Evolutionary conservation across 2,888 invertebrate species (phyloP), one percentile per base, ranked within the genome.

Genomic region (Elmis aenea): DNA sequence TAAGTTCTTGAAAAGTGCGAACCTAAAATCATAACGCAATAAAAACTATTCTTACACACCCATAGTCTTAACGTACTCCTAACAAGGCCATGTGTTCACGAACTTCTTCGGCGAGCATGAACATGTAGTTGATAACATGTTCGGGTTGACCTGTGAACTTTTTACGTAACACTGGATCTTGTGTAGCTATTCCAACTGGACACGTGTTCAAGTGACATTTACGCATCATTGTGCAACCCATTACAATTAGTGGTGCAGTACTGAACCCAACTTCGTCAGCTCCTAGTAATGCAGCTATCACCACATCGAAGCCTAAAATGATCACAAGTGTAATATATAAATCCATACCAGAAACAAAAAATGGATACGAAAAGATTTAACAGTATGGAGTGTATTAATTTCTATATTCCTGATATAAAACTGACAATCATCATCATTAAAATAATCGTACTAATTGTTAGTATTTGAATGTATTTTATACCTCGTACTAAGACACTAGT

Each of bases 161-260:
- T 67, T 90, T 88, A 13, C 99, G 76, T 28, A 99, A 73, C 8
- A 85, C 77, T 0, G 97, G 97, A 73, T 99, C 99, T 69, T 97
- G 99, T 0, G 99, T 99, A 1, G 97, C 97, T 58, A 99, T 90
- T 43, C 99, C 99, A 41, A 99, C 99, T 0, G 99, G 99, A 52
- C 99, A 99, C 4, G 97, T 99, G 70, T 99, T 99, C 54, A 99
- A 72, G 67, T 99, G 99, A 60, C 99, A 99, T 67, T 99, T 99
- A 38, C 99, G 78, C 99, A 99, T 99, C 99, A 99, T 99, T 1
- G 96, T 99, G 62, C 99, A 99, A 2, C 99, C 99, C 69, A 99
- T 81, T 2, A 90, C 94, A 59, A 99, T 96, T 31, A 99, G 75
- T 0, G 99, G 97, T 2, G 96, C 97, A 1, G 99, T 99, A 64